phyloP scores from a whole-genome alignment of 2,888 invertebrate genomes.

The Mimumesa dahlbomi region DNA sequence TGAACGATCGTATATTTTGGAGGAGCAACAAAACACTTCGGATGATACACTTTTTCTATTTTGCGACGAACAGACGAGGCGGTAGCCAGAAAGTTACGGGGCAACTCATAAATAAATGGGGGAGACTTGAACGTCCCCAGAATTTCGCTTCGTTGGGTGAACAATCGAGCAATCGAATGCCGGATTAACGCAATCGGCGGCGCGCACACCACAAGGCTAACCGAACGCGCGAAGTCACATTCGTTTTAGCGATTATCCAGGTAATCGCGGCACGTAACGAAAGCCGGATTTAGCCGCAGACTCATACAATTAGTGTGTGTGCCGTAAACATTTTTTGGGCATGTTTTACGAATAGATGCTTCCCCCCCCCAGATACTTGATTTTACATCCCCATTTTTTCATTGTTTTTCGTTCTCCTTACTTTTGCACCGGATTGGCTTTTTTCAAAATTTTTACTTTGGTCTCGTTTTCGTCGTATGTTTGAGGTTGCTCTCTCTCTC shows the following conservation, averaged over 20 bases:
- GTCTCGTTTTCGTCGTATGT: constrained; percentile 38
- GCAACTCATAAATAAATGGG: constrained; percentile 5
- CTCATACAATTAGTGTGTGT: constrained; percentile 66
- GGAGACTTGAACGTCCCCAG: background rate
- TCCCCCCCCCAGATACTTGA: constrained; percentile 72
- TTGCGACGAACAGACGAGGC: background rate
- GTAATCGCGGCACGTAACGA: constrained; percentile 17
- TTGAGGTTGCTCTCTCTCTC: constrained; percentile 5
- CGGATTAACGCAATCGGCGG: constrained; percentile 31
- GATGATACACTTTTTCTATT: background rate
- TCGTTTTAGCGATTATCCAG: constrained; percentile 40
- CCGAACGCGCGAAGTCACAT: constrained; percentile 17
- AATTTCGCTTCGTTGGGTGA: constrained; percentile 5
- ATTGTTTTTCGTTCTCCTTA: constrained; percentile 21
- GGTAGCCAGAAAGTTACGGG: background rate
- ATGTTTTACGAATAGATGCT: constrained; percentile 79
- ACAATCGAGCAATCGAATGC: constrained; percentile 28
- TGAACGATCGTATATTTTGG: background rate
- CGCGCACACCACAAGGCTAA: constrained; percentile 12
- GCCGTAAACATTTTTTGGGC: constrained; percentile 79
- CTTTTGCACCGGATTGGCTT: constrained; percentile 71
- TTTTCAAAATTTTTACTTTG: constrained; percentile 75
- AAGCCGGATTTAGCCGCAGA: constrained; percentile 29
- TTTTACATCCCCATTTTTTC: constrained; percentile 39
- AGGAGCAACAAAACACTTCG: background rate